A percentile compares a stretch with the other conserved stretches of the same genome.
These are phyloP conservation scores for Anolis apletophallus DNA, from an alignment of 2,797 vertebrate genomes.

Conservation along the genomic window DNA sequence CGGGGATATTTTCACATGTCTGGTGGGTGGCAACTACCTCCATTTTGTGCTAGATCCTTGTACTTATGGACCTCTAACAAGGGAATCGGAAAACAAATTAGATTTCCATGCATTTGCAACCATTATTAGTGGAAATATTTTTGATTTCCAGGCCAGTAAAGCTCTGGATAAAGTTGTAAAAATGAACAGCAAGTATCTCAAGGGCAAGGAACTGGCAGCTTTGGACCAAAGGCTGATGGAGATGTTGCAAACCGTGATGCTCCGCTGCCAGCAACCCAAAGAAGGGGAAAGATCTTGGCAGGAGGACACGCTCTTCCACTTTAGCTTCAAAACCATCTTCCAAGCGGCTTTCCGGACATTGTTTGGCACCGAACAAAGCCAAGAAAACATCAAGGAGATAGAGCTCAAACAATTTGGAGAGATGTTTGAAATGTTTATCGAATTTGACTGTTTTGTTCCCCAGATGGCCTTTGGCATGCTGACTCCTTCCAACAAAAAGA, in stretches of 20 bases:
- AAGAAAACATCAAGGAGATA: slow-evolving; percentile 74
- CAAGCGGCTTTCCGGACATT: slow-evolving; percentile 88
- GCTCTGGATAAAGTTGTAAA: slow-evolving; percentile 23
- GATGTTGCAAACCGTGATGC: slow-evolving; percentile 83
- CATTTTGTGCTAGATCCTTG: slow-evolving; percentile 89
- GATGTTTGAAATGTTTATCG: slow-evolving; percentile 84
- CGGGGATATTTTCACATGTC: slow-evolving; percentile 89
- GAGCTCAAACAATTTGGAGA: slow-evolving; percentile 80
- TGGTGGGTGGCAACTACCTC: slow-evolving; percentile 85
- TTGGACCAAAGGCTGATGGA: slow-evolving; percentile 85
- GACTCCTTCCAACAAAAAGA: slow-evolving; percentile 76
- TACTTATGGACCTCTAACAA: slow-evolving; percentile 82
- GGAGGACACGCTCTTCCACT: slow-evolving; percentile 80
- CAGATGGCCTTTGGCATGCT: slow-evolving; percentile 82
- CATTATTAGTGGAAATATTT: slow-evolving; percentile 79
- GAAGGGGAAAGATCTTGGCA: slow-evolving; percentile 14
- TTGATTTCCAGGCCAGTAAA: slow-evolving; percentile 65
- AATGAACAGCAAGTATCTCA: slow-evolving; percentile 83
- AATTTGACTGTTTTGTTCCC: slow-evolving; percentile 89
- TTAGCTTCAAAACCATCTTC: slow-evolving; percentile 88
- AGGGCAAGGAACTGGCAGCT: slow-evolving; percentile 81
- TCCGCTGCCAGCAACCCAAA: slow-evolving; percentile 67
- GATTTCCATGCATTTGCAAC: slow-evolving; percentile 75
- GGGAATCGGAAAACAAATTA: slow-evolving; percentile 78
- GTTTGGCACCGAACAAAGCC: slow-evolving; percentile 79